Conservation (phyloP, 1,140 invertebrate genomes). For the Drosophila melanica region DNA sequence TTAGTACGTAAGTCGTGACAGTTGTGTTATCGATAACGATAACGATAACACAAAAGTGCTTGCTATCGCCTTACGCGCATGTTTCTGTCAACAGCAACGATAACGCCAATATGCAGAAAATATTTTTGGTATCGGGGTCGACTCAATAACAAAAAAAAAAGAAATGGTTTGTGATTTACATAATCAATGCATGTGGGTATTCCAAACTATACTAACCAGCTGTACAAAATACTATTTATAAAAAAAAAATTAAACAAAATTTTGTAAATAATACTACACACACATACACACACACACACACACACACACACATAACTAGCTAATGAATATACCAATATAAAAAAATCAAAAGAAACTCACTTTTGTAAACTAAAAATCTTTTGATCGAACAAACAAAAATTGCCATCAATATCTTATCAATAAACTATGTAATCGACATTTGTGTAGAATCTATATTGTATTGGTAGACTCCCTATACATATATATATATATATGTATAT, state of each 20-base stretch:
- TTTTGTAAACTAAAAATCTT: conserved; percentile 37
- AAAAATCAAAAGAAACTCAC: conserved; percentile 12
- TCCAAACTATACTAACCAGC: conserved; percentile 28
- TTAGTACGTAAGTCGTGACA: conserved; percentile 39
- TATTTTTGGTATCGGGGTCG: conserved; percentile 2
- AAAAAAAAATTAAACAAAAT: conserved; percentile 31
- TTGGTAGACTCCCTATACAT: conserved; percentile 24
- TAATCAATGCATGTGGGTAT: conserved; percentile 39
- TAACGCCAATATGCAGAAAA: background rate
- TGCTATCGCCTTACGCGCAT: conserved; percentile 9
- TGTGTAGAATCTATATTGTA: conserved; percentile 28
- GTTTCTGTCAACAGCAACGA: background rate
- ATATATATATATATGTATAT: conserved; percentile 28
- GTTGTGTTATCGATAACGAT: conserved; percentile 26
- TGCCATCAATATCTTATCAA: conserved; percentile 31
- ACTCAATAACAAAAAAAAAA: conserved; percentile 3
- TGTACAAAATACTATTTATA: conserved; percentile 15
- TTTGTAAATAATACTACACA: conserved; percentile 61
- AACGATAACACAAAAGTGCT: conserved; percentile 9
- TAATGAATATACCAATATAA: conserved; percentile 9
- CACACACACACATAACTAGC: conserved; percentile 17
- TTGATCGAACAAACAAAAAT: conserved; percentile 34
- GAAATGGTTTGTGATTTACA: conserved; percentile 9
- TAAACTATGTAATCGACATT: conserved; percentile 7
- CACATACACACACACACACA: conserved; percentile 28